phyloP scores from a whole-genome alignment of 35 echinoderm and acorn worm genomes.

The Chiridota heheva region DNA sequence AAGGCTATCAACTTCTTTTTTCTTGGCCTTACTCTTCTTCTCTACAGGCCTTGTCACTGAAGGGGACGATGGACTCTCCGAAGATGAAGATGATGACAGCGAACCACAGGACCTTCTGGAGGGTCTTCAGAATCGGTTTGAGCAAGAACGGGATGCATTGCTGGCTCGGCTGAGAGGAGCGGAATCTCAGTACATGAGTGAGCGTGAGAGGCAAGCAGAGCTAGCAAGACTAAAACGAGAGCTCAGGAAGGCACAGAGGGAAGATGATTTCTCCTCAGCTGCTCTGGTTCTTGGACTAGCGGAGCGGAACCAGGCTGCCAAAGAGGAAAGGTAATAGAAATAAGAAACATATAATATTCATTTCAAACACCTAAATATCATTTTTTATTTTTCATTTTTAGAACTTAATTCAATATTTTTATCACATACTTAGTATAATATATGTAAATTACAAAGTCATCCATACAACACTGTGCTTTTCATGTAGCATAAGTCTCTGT shows the following conservation, averaged over 20 bases:
- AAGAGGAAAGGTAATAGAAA: constrained; percentile 66
- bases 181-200: constrained; percentile 72
- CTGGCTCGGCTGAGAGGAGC: constrained; percentile 65
- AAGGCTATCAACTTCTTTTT: too few species aligned
- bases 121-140: constrained; percentile 80
- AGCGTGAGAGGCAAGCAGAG: constrained; percentile 86
- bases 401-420: not conserved
- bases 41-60: constrained; percentile 50
- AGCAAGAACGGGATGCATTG: constrained; percentile 79
- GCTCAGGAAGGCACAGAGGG: constrained; percentile 79
- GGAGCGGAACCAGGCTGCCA: constrained; percentile 84
- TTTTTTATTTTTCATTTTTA: not conserved
- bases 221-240: constrained; percentile 83
- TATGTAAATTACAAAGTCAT: too few species aligned
- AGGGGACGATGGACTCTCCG: constrained; percentile 70
- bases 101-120: constrained; percentile 36
- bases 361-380: not conserved
- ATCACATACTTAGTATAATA: too few species aligned
- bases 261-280: constrained; percentile 79
- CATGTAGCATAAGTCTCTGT: too few species aligned
- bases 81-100: constrained; percentile 55
- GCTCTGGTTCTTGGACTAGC: constrained; percentile 91
- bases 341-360: not conserved
- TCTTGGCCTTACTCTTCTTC: too few species aligned
- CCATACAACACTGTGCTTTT: too few species aligned